A percentile compares a stretch with the other conserved stretches of the same genome.
Evolutionary conservation across 1,140 invertebrate species (phyloP).

Genomic region (Anastrepha ludens): DNA sequence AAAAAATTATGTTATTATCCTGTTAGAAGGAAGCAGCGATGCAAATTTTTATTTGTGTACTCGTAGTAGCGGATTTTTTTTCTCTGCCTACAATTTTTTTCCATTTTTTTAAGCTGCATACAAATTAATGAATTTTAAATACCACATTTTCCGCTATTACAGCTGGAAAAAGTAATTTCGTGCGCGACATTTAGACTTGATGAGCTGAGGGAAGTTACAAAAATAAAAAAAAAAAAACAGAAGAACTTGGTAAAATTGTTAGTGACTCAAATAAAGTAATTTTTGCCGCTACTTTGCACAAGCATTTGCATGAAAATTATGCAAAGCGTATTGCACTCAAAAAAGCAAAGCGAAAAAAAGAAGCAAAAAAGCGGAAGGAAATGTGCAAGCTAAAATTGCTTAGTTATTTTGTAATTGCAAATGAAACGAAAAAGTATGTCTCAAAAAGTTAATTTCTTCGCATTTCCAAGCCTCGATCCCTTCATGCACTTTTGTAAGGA

Average conservation of each 20-base stretch:
- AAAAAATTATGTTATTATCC: slow-evolving; percentile 58
- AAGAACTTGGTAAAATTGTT: not conserved
- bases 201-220: not conserved
- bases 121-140: slow-evolving; percentile 49
- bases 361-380: not conserved
- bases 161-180: slow-evolving; percentile 19
- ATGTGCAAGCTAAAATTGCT: slow-evolving; percentile 26
- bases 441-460: not conserved
- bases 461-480: not conserved
- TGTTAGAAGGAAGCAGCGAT: slow-evolving; percentile 53
- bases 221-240: not conserved
- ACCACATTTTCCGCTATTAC: not conserved
- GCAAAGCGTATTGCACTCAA: not conserved
- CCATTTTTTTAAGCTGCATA: not conserved
- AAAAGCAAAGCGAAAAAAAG: not conserved
- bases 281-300: slow-evolving; percentile 19
- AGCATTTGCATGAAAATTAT: slow-evolving; percentile 18
- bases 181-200: slow-evolving; percentile 4
- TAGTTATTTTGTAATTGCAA: slow-evolving; percentile 35
- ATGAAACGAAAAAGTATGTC: not conserved
- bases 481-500: not conserved
- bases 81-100: not conserved
- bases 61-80: not conserved
- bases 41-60: not conserved
- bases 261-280: not conserved